A percentile compares a stretch with the other conserved stretches of the same genome.
phyloP scores from a whole-genome alignment of 2,113 vertebrate genomes.

The Gnathonemus longibarbis region DNA sequence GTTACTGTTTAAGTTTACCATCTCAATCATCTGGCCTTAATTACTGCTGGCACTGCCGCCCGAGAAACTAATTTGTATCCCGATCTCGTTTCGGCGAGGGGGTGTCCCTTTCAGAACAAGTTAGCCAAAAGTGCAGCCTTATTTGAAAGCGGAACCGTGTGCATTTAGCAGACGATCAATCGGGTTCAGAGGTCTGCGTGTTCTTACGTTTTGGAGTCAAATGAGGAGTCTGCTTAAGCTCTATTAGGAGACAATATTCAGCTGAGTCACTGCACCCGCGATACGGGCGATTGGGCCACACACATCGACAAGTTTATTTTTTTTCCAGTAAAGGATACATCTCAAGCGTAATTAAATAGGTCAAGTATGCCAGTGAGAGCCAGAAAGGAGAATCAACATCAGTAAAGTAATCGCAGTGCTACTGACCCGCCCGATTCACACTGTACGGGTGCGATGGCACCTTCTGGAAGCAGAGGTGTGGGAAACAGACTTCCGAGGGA shows the following conservation, averaged over 20 bases:
- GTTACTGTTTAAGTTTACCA: conserved; percentile 7
- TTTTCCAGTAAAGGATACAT: not conserved
- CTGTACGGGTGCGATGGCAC: not conserved
- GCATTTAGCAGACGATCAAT: not conserved
- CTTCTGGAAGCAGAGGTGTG: conserved; percentile 4
- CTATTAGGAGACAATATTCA: not conserved
- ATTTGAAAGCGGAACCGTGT: not conserved
- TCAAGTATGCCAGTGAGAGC: not conserved
- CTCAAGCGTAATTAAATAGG: not conserved
- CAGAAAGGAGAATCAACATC: not conserved
- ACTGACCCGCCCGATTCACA: not conserved
- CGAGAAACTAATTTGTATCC: conserved; percentile 8
- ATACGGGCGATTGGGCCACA: not conserved
- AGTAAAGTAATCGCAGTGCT: not conserved
- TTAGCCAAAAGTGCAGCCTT: not conserved
- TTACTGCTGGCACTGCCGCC: not conserved
- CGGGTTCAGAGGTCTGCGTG: not conserved
- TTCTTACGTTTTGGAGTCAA: not conserved
- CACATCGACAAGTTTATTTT: not conserved
- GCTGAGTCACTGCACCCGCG: not conserved
- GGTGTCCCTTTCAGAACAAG: not conserved
- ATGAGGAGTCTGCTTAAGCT: not conserved
- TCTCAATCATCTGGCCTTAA: conserved; percentile 18
- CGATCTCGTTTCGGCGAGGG: not conserved
- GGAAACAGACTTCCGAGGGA: not conserved